Conservation (phyloP, 2,113 vertebrate genomes). For the Nerophis lumbriciformis region DNA sequence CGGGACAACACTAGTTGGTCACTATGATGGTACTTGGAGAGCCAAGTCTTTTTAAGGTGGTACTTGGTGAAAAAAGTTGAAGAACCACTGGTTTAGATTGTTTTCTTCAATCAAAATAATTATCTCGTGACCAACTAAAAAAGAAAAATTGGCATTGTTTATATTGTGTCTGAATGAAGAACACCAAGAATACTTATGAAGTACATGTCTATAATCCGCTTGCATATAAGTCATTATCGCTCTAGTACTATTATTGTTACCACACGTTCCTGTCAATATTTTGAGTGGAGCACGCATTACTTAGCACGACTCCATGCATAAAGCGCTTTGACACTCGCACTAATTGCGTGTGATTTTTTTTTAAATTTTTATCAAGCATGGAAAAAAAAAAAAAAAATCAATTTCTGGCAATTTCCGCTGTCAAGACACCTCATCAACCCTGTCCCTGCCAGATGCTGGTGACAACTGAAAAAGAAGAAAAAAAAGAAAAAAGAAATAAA, state of each 20-base stretch:
- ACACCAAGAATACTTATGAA: too few species aligned
- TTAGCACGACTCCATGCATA: conserved; percentile 40
- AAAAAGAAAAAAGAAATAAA: neutral
- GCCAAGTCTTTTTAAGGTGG: too few species aligned
- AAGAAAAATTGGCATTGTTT: too few species aligned
- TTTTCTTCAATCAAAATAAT: too few species aligned
- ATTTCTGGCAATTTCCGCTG: conserved; percentile 57
- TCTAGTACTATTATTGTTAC: conserved; percentile 33
- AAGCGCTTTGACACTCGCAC: conserved; percentile 43
- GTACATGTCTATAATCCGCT: too few species aligned
- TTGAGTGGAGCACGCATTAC: conserved; percentile 29
- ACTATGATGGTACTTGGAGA: too few species aligned
- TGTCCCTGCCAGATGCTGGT: conserved; percentile 59
- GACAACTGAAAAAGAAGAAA: conserved; percentile 12
- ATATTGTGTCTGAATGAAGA: too few species aligned
- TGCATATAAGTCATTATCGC: conserved; percentile 35
- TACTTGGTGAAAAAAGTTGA: too few species aligned
- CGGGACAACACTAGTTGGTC: too few species aligned
- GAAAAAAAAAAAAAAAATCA: conserved; percentile 23
- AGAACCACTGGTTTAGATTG: too few species aligned
- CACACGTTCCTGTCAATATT: conserved; percentile 37
- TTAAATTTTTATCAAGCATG: conserved; percentile 43
- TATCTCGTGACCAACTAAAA: too few species aligned
- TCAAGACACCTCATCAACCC: conserved; percentile 57
- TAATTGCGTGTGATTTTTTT: conserved; percentile 53